Evolutionary conservation across 2,888 invertebrate genomes (phyloP), one percentile per base, ranked within the genome.

Genomic region (Elegia similella): DNA sequence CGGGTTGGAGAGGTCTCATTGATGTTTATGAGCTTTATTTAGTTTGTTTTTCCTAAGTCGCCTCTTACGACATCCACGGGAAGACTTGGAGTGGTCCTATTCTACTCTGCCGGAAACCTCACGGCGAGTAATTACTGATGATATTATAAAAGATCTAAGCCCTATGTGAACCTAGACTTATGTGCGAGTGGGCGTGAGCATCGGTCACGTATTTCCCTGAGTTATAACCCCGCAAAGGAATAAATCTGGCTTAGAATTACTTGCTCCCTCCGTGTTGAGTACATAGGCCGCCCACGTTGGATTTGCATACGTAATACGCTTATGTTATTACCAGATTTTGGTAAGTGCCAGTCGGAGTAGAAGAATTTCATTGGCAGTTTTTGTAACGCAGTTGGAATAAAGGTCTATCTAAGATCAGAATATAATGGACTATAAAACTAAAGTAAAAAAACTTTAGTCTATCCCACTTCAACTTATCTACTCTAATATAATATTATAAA

Each of bases 121-220:
- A n/a, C n/a, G n/a, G n/a, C n/a, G n/a, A 5, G 38, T 8, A 38
- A 12, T 12, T 38, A n/a, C 34, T 3, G 34, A 34, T 12, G n/a
- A 12, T 12, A 5, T 38, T 32, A 10, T 32, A 8, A 7, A 32
- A 32, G 10, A 32, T 3, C 10, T 12, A 10, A 38, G 10, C 12
- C n/a, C 48, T 32, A 32, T 29, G 32, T 48, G 48, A 32, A 15
- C 8, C 13, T 15, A 16, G 48, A 15, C 15, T 57, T 38, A 10
- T 59, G 59, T 61, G 48, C 53, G 16, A 59, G 82, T 86, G 78
- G 85, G 86, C 88, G 89, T 89, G 88, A 86, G 78, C 78, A 85
- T 86, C 82, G 86, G 87, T 88, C 88, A 89, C 87, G 89, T 88
- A 85, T 85, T 81, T 79, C 77, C 76, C 80, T 82, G 78, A 89